Percentiles rank a stretch among this genome's conserved stretches.
Conservation (phyloP, 2,113 vertebrate species). For the Hepsetus odoe region DNA sequence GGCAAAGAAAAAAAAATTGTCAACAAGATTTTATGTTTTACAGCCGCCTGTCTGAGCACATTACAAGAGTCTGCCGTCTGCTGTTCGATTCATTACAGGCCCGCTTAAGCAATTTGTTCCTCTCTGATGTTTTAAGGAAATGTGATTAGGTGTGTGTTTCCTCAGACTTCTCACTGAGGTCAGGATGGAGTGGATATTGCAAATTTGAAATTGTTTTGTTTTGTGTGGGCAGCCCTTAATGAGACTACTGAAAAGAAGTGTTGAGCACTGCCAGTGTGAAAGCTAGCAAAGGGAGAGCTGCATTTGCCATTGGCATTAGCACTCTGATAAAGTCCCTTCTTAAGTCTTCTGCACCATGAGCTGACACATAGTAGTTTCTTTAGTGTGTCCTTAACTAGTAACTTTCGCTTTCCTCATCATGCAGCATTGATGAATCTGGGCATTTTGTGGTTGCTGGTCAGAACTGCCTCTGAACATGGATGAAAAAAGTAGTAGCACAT, state of each 20-base stretch:
- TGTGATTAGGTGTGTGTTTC: slow-evolving; percentile 51
- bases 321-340: no score
- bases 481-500: not conserved
- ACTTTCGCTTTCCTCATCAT: not conserved
- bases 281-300: not conserved
- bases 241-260: not conserved
- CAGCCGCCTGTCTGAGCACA: slow-evolving; percentile 52
- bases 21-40: slow-evolving; percentile 55
- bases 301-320: not conserved
- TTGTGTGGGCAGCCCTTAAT: slow-evolving; percentile 37
- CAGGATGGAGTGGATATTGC: slow-evolving; percentile 30
- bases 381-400: not conserved
- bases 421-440: slow-evolving; percentile 1
- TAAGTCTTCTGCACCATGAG: not conserved
- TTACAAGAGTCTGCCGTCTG: slow-evolving; percentile 46
- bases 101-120: slow-evolving; percentile 56
- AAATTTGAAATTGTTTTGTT: slow-evolving; percentile 41
- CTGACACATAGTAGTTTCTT: not conserved
- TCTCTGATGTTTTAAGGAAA: slow-evolving; percentile 54
- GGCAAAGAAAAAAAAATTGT: slow-evolving; percentile 23
- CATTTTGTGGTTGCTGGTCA: slow-evolving; percentile 1
- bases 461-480: slow-evolving; percentile 3
- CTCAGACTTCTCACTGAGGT: slow-evolving; percentile 21
- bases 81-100: slow-evolving; percentile 53
- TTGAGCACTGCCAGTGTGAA: not conserved